Base-by-base conservation (phyloP, 2,888 invertebrate genomes). In the Aspidapion aeneum region DNA sequence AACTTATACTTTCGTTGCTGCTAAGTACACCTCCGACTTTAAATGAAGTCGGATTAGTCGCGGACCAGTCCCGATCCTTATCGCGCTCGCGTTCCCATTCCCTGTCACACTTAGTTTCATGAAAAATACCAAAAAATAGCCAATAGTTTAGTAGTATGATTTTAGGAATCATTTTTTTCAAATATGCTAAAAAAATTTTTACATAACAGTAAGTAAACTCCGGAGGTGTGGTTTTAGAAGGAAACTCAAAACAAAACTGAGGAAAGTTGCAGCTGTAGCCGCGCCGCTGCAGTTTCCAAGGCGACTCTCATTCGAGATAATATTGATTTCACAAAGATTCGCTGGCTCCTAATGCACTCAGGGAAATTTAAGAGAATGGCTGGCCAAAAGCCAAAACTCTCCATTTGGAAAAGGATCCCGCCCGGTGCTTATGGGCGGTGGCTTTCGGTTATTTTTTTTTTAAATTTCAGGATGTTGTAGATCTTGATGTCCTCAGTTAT, bases 11-110 rank as follows among this genome's bases (percentile, higher is more conserved):
- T 55, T 90, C 88, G 70, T 89, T 89, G 79, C 89, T 91, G 65
- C 93, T 93, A 19, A 96, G 85, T 1, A 96, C 95, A n/a, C 95
- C 96, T 18, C 96, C 96, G 65, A 96, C 94, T 75, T 93, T 94
- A 80, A 91, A 95, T 70, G 86, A 77, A 3, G 75, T 77, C 0
- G 79, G 78, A 72, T 78, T 78, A 9, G 70, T 63, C 9, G 71
- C 69, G 49, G 69, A 69, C 74, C 76, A 74, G 56, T 76, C 76
- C 2, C 68, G 54, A 17, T 66, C 62, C 18, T 62, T 63, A 52
- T 65, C 62, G 3, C 35, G 35, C 35, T 35, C n/a, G n/a, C n/a
- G n/a, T n/a, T n/a, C n/a, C n/a, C n/a, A n/a, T n/a, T n/a, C 35
- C 35, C 35, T 35, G 3, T 35, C 5, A 35, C 35, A 35, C 12